Evolutionary conservation across 2,113 vertebrate species (phyloP).

Genomic region (Laticauda laticaudata): DNA sequence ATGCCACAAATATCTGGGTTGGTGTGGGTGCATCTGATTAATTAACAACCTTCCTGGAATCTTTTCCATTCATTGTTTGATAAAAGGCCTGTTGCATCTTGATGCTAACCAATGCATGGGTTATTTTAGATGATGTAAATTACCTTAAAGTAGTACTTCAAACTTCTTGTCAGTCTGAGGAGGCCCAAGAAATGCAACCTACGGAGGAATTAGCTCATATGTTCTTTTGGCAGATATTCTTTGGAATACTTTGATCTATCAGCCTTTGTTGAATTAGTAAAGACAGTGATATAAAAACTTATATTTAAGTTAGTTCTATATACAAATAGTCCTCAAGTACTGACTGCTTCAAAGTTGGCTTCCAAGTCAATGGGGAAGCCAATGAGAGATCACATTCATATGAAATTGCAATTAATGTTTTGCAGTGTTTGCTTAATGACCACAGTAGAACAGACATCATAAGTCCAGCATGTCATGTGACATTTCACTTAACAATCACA

Average conservation of each 20-base stretch:
- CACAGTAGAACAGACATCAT: not conserved
- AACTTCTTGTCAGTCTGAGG: not conserved
- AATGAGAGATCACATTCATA: not conserved
- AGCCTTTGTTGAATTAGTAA: not conserved
- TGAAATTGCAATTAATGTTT: not conserved
- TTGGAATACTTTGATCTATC: not conserved
- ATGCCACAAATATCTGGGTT: not conserved
- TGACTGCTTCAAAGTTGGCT: not conserved
- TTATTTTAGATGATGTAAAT: not conserved
- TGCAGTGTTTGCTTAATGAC: not conserved
- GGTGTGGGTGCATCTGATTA: not conserved
- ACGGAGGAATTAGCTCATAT: not conserved
- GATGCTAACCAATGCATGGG: not conserved
- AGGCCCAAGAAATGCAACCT: not conserved
- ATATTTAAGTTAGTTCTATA: not conserved
- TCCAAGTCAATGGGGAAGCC: not conserved
- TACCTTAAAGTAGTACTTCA: not conserved
- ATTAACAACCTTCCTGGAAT: not conserved
- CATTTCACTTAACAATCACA: not conserved
- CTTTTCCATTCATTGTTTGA: not conserved
- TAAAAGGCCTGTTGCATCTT: not conserved
- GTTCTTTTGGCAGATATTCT: not conserved
- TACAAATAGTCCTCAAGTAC: not conserved
- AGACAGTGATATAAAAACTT: not conserved
- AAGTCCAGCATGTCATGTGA: not conserved